Conservation (phyloP, 2,888 invertebrate species). For the Catocala nupta region DNA sequence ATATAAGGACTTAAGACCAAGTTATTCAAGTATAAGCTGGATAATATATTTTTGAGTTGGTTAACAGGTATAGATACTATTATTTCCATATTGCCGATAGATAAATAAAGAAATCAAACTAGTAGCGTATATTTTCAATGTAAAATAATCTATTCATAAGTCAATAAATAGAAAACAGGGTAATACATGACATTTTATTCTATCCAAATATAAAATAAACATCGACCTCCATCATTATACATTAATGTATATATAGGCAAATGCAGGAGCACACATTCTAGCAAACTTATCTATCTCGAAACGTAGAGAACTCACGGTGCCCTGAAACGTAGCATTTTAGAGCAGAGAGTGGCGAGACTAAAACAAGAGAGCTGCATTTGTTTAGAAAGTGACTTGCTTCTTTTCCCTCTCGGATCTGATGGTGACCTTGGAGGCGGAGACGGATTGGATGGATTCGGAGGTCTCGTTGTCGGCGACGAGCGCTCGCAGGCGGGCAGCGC, state of each 20-base stretch:
- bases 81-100: too few species aligned
- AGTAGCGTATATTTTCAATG: slow-evolving; percentile 21
- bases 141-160: slow-evolving; percentile 52
- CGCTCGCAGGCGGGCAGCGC: slow-evolving; percentile 90
- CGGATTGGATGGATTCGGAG: slow-evolving; percentile 60
- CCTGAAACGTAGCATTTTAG: slow-evolving; percentile 58
- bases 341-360: slow-evolving; percentile 55
- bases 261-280: slow-evolving; percentile 75
- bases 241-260: slow-evolving; percentile 56
- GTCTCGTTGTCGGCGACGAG: slow-evolving; percentile 89
- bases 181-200: slow-evolving; percentile 75
- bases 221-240: slow-evolving; percentile 70
- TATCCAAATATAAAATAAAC: slow-evolving; percentile 80
- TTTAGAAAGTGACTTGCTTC: slow-evolving; percentile 84
- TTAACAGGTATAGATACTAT: too few species aligned
- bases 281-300: slow-evolving; percentile 72
- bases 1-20: too few species aligned
- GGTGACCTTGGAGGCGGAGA: slow-evolving; percentile 74
- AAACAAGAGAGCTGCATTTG: slow-evolving; percentile 32
- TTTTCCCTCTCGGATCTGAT: slow-evolving; percentile 81
- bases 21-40: too few species aligned
- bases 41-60: too few species aligned
- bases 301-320: slow-evolving; percentile 50
- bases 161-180: slow-evolving; percentile 74
- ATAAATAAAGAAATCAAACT: slow-evolving; percentile 27